A percentile compares a stretch with the other conserved stretches of the same genome.
Evolutionary conservation across 30 jellyfish, hydroid and myxozoan species (phyloP).

Genomic region (Cassiopea andromeda): DNA sequence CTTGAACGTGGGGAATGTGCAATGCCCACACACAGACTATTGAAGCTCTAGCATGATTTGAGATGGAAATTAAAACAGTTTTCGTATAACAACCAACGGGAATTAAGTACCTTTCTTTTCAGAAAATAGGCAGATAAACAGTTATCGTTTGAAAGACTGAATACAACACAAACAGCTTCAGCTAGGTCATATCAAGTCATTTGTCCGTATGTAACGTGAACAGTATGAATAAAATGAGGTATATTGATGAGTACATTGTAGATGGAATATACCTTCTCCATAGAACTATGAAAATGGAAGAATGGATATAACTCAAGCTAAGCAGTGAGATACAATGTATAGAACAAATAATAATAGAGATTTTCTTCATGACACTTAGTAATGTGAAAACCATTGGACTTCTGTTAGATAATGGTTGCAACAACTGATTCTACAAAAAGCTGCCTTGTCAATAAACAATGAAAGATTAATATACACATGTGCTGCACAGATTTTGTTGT

Average conservation of each 20-base stretch:
- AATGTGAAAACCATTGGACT: conserved; percentile 4
- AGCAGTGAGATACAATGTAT: not conserved
- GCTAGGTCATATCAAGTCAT: conserved; percentile 12
- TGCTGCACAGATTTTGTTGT: conserved; percentile 11
- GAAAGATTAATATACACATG: conserved; percentile 13
- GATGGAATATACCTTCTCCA: not conserved
- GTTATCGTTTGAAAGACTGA: not conserved
- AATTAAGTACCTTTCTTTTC: not conserved
- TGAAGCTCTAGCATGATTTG: not conserved
- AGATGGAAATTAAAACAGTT: not conserved
- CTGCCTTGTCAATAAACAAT: not conserved
- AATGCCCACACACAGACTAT: conserved; percentile 6
- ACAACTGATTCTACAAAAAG: not conserved
- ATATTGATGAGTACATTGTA: not conserved
- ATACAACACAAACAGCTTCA: not conserved
- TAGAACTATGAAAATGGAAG: not conserved
- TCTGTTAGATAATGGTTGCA: not conserved
- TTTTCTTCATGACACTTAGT: not conserved
- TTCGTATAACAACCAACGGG: not conserved
- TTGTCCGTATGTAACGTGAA: not conserved
- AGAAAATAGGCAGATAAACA: conserved; percentile 1
- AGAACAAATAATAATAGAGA: conserved; percentile 1
- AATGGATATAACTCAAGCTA: not conserved
- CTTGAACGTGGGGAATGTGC: not conserved
- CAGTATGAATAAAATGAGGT: not conserved